phyloP scores from a whole-genome alignment of 2,888 invertebrate genomes.

The Ormia ochracea region DNA sequence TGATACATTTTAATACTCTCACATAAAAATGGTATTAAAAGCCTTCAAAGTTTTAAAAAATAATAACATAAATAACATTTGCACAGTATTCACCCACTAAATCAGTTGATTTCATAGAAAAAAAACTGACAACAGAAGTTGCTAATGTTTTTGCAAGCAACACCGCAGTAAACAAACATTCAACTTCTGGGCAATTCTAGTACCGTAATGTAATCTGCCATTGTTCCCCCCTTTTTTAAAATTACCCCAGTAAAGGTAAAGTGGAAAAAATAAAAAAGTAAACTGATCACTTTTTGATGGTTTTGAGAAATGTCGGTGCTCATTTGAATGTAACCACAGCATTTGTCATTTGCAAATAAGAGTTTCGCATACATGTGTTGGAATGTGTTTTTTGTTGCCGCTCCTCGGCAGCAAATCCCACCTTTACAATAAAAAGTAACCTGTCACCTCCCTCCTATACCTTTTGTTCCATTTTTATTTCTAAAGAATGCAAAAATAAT shows the following conservation, averaged over 20 bases:
- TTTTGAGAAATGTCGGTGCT: slow-evolving; percentile 57
- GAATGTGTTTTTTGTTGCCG: slow-evolving; percentile 9
- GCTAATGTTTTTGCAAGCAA: slow-evolving; percentile 28
- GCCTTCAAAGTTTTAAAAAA: background rate
- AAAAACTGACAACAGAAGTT: slow-evolving; percentile 43
- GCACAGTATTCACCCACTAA: slow-evolving; percentile 55
- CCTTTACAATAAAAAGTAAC: background rate
- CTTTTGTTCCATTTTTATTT: slow-evolving; percentile 30
- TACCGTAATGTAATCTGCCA: background rate
- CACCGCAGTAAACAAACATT: background rate
- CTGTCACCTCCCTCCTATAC: background rate
- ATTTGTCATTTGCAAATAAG: slow-evolving; percentile 17
- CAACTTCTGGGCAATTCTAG: background rate
- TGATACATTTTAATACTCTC: slow-evolving; percentile 1
- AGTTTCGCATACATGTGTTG: background rate
- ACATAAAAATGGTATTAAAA: slow-evolving; percentile 8
- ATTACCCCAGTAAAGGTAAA: slow-evolving; percentile 2
- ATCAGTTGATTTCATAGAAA: slow-evolving; percentile 29
- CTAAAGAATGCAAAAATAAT: slow-evolving; percentile 64
- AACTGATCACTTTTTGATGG: slow-evolving; percentile 74
- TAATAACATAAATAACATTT: slow-evolving; percentile 9
- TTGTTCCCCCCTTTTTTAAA: background rate
- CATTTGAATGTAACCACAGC: slow-evolving; percentile 1
- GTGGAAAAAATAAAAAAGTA: slow-evolving; percentile 49
- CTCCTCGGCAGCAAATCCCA: background rate